A percentile compares a stretch with the other conserved stretches of the same genome.
Conservation (phyloP, 1,140 invertebrate genomes). For the Pectinophora gossypiella region DNA sequence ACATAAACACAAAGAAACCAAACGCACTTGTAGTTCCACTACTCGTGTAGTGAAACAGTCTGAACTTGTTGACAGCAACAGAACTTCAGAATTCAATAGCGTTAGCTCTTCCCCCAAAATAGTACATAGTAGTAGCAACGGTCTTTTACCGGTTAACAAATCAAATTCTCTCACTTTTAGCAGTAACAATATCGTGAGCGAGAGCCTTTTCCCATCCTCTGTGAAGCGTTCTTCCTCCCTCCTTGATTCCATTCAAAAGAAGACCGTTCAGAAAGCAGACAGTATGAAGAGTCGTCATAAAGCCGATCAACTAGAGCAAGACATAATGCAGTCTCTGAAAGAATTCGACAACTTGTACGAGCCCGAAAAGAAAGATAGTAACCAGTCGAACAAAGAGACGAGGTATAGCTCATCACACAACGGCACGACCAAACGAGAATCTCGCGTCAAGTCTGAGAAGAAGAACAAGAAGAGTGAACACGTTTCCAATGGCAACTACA, state of each 20-base stretch:
- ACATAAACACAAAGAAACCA: constrained; percentile 60
- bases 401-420: constrained; percentile 33
- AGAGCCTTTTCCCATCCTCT: constrained; percentile 66
- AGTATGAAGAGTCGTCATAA: constrained; percentile 49
- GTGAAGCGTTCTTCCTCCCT: constrained; percentile 71
- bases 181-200: constrained; percentile 65
- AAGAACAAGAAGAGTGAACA: constrained; percentile 41
- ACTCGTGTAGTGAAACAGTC: constrained; percentile 60
- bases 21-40: constrained; percentile 62
- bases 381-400: constrained; percentile 34
- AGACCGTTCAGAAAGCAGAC: constrained; percentile 41
- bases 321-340: constrained; percentile 72
- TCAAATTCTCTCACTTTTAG: constrained; percentile 74
- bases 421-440: constrained; percentile 44
- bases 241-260: constrained; percentile 68
- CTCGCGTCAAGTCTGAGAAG: constrained; percentile 39
- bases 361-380: constrained; percentile 44
- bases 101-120: constrained; percentile 47
- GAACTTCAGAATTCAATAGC: constrained; percentile 43
- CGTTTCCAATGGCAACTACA: constrained; percentile 47
- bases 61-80: constrained; percentile 43
- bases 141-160: constrained; percentile 69
- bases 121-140: constrained; percentile 39
- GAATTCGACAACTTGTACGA: constrained; percentile 73
- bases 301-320: constrained; percentile 65